Percentiles rank a stretch among this genome's conserved stretches.
Conservation (phyloP, 2,797 vertebrate genomes). For the Hoplostethus atlanticus region DNA sequence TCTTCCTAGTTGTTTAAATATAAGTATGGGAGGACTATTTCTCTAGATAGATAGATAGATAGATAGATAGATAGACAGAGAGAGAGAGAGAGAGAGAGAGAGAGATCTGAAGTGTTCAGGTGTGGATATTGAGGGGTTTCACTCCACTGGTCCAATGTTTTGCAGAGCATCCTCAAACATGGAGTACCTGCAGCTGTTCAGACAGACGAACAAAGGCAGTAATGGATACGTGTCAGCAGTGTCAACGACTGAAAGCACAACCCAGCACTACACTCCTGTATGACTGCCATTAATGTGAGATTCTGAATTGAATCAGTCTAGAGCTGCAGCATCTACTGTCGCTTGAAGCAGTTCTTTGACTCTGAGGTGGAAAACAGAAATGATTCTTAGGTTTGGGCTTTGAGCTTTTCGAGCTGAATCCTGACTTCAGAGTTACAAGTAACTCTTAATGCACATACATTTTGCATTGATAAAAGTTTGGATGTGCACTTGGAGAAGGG, state of each 20-base stretch:
- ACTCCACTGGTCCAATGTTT: no score
- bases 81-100: no score
- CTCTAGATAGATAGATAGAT: no score
- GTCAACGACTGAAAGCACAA: slow-evolving; percentile 4
- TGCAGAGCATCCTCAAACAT: no score
- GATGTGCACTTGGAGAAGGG: no score
- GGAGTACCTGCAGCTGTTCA: no score
- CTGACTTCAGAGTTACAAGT: slow-evolving; percentile 37
- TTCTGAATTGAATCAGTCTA: slow-evolving; percentile 8
- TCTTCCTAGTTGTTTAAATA: no score
- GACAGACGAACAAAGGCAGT: not conserved
- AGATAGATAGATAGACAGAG: no score
- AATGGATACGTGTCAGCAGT: not conserved
- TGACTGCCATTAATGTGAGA: slow-evolving; percentile 5
- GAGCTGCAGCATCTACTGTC: not conserved
- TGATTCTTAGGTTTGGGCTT: slow-evolving; percentile 49
- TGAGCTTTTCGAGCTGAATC: slow-evolving; percentile 32
- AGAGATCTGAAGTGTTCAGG: slow-evolving; percentile 15
- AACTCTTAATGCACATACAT: slow-evolving; percentile 41
- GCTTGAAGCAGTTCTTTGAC: slow-evolving; percentile 23
- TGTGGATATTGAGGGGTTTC: slow-evolving; percentile 13
- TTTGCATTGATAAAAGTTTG: slow-evolving; percentile 46
- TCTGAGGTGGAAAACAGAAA: slow-evolving; percentile 32
- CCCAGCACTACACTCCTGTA: not conserved
- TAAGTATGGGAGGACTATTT: no score